These are phyloP conservation scores for Ptychobarbus kaznakovi DNA, from an alignment of 2,797 vertebrate genomes.

Conservation along the genomic window DNA sequence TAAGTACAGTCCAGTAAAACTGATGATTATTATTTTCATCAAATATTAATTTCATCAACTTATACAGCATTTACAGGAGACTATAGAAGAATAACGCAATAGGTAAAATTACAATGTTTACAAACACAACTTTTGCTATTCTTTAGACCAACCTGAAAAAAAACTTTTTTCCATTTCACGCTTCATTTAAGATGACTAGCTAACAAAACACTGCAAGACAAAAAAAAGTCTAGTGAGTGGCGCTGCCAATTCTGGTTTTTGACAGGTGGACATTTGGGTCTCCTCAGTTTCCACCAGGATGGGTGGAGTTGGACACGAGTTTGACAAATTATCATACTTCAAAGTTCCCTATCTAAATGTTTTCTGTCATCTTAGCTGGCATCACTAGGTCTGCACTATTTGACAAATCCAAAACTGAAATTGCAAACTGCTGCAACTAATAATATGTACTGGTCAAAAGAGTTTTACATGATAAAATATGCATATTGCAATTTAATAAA, in stretches of 20 bases:
- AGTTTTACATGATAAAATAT: not conserved
- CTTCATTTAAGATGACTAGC: not conserved
- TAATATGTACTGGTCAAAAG: not conserved
- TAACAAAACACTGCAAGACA: not conserved
- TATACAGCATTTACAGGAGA: not conserved
- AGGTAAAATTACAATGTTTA: not conserved
- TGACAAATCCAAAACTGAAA: not conserved
- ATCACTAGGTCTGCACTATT: not conserved
- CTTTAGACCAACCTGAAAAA: not conserved
- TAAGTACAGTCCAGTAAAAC: not conserved
- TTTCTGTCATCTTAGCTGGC: not conserved
- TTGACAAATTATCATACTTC: slow-evolving; percentile 3
- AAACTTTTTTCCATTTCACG: not conserved
- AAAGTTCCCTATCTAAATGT: not conserved
- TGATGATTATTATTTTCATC: not conserved
- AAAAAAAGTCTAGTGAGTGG: not conserved
- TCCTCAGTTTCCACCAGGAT: slow-evolving; percentile 4
- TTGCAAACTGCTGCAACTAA: not conserved
- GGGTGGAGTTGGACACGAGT: not conserved
- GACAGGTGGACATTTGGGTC: not conserved
- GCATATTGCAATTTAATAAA: not conserved
- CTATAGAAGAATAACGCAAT: not conserved
- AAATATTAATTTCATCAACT: not conserved
- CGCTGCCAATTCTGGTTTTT: not conserved
- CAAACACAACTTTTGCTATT: not conserved